Conservation (phyloP, 92 coral and sea anemone genomes). For the Diadumene lineata region DNA sequence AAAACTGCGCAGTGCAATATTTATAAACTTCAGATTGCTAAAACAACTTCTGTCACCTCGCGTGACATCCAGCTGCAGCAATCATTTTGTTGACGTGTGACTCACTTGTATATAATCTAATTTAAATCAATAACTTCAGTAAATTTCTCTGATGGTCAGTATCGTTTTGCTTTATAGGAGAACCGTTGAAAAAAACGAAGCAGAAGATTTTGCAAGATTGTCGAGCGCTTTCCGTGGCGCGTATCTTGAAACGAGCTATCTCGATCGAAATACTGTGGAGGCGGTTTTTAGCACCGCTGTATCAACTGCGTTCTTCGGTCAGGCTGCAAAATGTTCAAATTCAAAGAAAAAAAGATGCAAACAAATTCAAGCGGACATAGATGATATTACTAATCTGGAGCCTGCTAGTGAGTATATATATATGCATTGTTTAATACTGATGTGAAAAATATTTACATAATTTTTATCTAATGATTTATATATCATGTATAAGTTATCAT, state of each 20-base stretch:
- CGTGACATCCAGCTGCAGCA: no score
- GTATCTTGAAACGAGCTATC: slow-evolving; percentile 11
- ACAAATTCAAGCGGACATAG: neutral
- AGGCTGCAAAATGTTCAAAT: slow-evolving; percentile 1
- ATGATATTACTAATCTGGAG: slow-evolving; percentile 35
- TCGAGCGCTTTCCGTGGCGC: neutral
- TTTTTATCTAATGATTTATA: no score
- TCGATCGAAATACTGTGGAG: neutral
- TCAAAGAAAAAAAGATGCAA: neutral
- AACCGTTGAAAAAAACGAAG: neutral
- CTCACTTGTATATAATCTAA: neutral
- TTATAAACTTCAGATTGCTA: no score
- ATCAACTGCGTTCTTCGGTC: slow-evolving; percentile 31
- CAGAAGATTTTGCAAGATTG: neutral
- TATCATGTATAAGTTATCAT: neutral
- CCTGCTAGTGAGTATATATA: slow-evolving; percentile 15
- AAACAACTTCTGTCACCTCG: no score
- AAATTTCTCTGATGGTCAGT: neutral
- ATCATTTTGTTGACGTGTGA: neutral
- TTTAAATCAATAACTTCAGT: neutral
- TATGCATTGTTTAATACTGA: no score
- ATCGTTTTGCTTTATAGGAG: slow-evolving; percentile 10
- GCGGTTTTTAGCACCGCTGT: slow-evolving; percentile 60
- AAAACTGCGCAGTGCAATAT: no score
- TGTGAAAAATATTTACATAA: no score